Evolutionary conservation across 1,140 invertebrate species (phyloP).

Genomic region (Magallana ariakensis): DNA sequence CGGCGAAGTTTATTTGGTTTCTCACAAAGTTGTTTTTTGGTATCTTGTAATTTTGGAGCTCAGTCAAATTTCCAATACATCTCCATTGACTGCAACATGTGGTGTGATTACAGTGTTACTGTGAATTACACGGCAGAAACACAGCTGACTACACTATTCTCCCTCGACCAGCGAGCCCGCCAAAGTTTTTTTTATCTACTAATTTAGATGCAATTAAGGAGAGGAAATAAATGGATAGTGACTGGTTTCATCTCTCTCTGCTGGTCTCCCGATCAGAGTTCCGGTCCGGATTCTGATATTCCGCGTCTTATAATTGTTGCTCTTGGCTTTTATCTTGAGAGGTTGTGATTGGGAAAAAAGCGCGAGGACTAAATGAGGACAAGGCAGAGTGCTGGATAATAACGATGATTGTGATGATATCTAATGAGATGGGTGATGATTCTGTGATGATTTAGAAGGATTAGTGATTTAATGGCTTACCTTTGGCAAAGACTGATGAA

Average conservation of each 20-base stretch:
- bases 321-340: not conserved
- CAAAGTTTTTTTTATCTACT: not conserved
- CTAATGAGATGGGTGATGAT: not conserved
- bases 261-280: not conserved
- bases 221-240: constrained; percentile 15
- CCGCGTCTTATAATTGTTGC: not conserved
- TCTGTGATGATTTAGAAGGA: not conserved
- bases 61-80: constrained; percentile 21
- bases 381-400: not conserved
- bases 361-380: not conserved
- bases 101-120: not conserved
- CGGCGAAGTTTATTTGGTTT: not conserved
- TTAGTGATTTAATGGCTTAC: not conserved
- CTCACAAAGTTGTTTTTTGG: not conserved
- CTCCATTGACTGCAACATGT: constrained; percentile 27
- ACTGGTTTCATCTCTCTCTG: not conserved
- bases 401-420: not conserved
- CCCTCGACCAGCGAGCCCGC: not conserved
- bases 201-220: constrained; percentile 17
- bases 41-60: not conserved
- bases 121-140: not conserved
- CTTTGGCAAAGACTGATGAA: not conserved
- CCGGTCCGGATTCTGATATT: not conserved
- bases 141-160: not conserved
- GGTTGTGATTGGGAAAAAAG: not conserved